Conservation (phyloP, 2,797 vertebrate species). For the Pogoniulus pusillus region DNA sequence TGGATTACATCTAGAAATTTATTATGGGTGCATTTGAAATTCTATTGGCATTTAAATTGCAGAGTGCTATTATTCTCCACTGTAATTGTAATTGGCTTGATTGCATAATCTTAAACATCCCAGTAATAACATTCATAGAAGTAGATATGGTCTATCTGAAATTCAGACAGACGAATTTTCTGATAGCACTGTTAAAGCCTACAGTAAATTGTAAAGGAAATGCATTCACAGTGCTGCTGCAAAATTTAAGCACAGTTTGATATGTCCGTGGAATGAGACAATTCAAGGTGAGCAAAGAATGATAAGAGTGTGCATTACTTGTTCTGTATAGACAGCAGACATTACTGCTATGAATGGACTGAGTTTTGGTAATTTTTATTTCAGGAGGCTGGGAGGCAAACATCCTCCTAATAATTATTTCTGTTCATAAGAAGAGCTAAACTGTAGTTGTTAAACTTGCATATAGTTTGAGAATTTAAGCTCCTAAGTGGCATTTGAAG, state of each 20-base stretch:
- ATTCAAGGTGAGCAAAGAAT: conserved; percentile 35
- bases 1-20: conserved; percentile 63
- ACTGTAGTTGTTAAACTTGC: neutral
- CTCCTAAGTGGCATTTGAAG: neutral
- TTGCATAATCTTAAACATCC: conserved; percentile 50
- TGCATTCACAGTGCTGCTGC: neutral
- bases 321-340: neutral
- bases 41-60: conserved; percentile 53
- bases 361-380: neutral
- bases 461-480: neutral
- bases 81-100: conserved; percentile 69
- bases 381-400: neutral
- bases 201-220: conserved; percentile 38
- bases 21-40: conserved; percentile 65
- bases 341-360: neutral
- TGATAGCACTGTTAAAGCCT: conserved; percentile 52
- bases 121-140: conserved; percentile 58
- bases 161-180: conserved; percentile 48
- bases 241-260: conserved; percentile 37
- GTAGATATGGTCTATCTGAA: conserved; percentile 54
- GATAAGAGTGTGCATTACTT: neutral
- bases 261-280: neutral
- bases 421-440: neutral
- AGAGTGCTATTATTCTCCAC: conserved; percentile 21
- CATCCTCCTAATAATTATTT: neutral